Percentiles rank a stretch among this genome's conserved stretches.
Evolutionary conservation across 2,888 invertebrate genomes (phyloP).

Genomic region (Catonia carolina): DNA sequence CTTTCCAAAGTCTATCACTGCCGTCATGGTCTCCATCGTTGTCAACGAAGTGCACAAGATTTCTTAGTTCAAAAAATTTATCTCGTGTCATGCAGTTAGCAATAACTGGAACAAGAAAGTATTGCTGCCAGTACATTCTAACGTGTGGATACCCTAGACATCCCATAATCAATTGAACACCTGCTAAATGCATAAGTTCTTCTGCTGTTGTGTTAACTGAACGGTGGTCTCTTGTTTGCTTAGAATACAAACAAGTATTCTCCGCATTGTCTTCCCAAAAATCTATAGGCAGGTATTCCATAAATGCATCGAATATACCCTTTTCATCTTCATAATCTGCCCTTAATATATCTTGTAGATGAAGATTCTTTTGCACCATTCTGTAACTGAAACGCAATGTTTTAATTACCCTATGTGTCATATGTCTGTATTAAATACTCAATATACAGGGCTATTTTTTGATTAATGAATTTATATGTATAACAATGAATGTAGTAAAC

Average conservation of each 20-base stretch:
- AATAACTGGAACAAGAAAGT: neutral
- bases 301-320: neutral
- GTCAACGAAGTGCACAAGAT: conserved; percentile 4
- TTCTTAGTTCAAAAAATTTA: conserved; percentile 5
- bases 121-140: neutral
- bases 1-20: conserved; percentile 15
- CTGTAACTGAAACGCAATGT: too few relatives aligned
- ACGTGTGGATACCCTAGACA: neutral
- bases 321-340: too few relatives aligned
- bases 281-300: neutral
- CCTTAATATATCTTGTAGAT: too few relatives aligned
- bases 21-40: neutral
- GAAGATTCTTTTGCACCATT: too few relatives aligned
- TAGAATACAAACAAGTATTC: neutral
- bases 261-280: neutral
- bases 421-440: too few relatives aligned
- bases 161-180: neutral
- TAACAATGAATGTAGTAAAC: too few relatives aligned
- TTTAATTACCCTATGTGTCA: too few relatives aligned
- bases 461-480: too few relatives aligned
- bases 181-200: neutral
- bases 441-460: too few relatives aligned
- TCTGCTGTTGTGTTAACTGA: neutral
- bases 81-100: neutral
- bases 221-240: too few relatives aligned